A percentile compares a stretch with the other conserved stretches of the same genome.
Evolutionary conservation across 2,113 vertebrate genomes (phyloP).

Genomic region (Meriones unguiculatus): DNA sequence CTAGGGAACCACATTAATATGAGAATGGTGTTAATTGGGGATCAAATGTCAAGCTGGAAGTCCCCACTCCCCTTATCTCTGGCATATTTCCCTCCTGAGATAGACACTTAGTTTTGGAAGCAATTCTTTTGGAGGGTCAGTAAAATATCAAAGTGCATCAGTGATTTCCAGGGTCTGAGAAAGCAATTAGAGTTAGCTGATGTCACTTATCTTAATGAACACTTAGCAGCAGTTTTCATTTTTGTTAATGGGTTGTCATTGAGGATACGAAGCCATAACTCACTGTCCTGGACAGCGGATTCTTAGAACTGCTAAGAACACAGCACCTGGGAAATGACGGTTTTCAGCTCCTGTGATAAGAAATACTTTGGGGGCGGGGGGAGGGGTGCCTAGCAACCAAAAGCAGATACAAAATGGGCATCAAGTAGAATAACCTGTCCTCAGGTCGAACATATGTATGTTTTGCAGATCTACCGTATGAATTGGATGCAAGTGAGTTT

Average conservation of each 20-base stretch:
- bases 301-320: not conserved
- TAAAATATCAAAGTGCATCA: not conserved
- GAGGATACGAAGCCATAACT: conserved; percentile 50
- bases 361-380: not conserved
- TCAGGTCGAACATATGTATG: not conserved
- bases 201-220: conserved; percentile 70
- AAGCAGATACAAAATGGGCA: not conserved
- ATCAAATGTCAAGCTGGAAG: not conserved
- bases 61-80: rapidly evolving
- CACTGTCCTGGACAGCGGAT: not conserved
- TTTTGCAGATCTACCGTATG: not conserved
- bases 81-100: not conserved
- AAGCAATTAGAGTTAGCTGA: conserved; percentile 61
- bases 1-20: rapidly evolving
- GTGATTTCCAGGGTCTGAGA: conserved; percentile 29
- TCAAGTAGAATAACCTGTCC: not conserved
- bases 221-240: conserved; percentile 46
- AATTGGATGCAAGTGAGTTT: not conserved
- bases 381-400: not conserved
- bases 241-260: conserved; percentile 47
- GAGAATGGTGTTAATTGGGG: not conserved
- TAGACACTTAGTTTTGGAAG: not conserved
- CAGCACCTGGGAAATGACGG: not conserved
- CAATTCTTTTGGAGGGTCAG: not conserved
- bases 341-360: not conserved